Evolutionary conservation across 2,113 vertebrate species (phyloP), one percentile per base, ranked within the genome.

Genomic region (Todiramphus chloris): DNA sequence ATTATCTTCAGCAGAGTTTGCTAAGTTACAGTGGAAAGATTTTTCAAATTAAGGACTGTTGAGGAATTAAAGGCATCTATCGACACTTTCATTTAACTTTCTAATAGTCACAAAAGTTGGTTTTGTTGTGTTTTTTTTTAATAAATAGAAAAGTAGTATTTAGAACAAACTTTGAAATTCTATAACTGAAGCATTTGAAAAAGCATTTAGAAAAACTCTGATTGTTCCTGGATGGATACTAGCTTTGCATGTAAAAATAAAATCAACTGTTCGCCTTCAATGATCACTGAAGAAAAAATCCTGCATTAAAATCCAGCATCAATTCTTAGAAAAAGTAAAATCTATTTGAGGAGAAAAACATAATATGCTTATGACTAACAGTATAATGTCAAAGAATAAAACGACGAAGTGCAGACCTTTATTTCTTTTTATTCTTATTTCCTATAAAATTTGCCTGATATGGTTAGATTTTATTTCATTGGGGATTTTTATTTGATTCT

Each of bases 1-100:
- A 74, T 86, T 83, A 72, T 41, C 95, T 94, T 96, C 79, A 83
- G 80, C 70, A 81, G 58, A 59, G 44, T 88, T 92, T 93, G 43
- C 33, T 84, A 35, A 83, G 77, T 84, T 59, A 79, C 30, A 56
- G 21, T 5, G 2, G 53, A 89, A 43, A 63, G 41, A 58, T 51
- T 94, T 83, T 27, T 70, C 50, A 19, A 30, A 46, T 31, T 41
- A 46, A 56, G 21, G 76, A 77, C 9, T 48, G 58, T 11, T 35
- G 35, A 66, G 31, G 16, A 50, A 64, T 58, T 16, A 81, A 63
- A 82, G 60, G 13, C 11, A 56, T 58, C 27, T 37, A 8, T 21
- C 37, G 33, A 66, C 5, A 2, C 27, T 73, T 59, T 51, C 11
- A 24, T 43, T 64, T 70, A 4, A 31, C 21, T 62, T 50, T 50